Evolutionary conservation across 2,888 invertebrate genomes (phyloP), one percentile per base, ranked within the genome.

Genomic region (Melanostoma mellinum): DNA sequence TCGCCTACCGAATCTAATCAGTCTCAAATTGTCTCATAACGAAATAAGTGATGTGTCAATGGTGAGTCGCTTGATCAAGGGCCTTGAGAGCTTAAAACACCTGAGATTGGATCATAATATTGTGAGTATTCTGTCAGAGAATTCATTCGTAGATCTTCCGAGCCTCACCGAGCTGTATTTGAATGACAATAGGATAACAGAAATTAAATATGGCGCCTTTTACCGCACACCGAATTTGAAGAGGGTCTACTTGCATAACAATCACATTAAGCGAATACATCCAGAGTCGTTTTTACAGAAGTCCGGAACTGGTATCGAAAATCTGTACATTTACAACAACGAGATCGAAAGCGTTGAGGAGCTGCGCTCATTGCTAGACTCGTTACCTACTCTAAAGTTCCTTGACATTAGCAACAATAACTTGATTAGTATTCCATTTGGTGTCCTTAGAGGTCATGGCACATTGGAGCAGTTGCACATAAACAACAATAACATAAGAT

Each of bases 221-320:
- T 94, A 97, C 87, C 93, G 96, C 86, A 94, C 96, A 1, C 95
- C 96, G 0, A 93, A 93, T 81, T 89, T 97, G 75, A 93, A 94
- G 87, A 93, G 93, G 10, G 92, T 97, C 9, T 95, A 96, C 89
- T 91, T 97, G 84, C 96, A 96, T 88, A 93, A 94, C 86, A 97
- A 97, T 89, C 92, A 93, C 68, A 93, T 97, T 55, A 93, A 94
- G 65, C 93, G 95, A 87, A 94, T 97, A 63, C 96, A 97, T 87
- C 95, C 96, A 0, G 96, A 96, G 89, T 96, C 96, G 72, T 96
- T 97, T 90, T 90, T 96, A 10, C 96, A 95, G 88, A 93, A 94
- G 79, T 94, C 94, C 0, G 94, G 94, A 3, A 95, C 94, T 87
- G 94, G 94, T 2, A 93, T 97, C 36, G 96, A 97, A 89, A 96